Evolutionary conservation across 1,140 invertebrate species (phyloP).

Genomic region (Pollicipes pollicipes): DNA sequence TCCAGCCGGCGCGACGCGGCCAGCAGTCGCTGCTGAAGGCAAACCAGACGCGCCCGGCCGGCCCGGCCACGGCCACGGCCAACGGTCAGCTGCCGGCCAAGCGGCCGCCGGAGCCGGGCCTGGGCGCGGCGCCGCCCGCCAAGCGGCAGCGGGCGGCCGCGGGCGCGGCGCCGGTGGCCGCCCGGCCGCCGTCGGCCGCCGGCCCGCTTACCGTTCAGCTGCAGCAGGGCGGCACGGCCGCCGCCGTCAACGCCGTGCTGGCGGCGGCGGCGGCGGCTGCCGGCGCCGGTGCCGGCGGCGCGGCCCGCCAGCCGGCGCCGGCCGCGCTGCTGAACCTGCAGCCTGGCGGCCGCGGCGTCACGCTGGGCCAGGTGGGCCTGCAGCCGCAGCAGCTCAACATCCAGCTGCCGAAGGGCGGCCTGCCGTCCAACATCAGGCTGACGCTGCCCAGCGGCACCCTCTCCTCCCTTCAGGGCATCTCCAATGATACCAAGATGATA

Average conservation of each 20-base stretch:
- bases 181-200: too few species aligned
- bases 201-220: not conserved
- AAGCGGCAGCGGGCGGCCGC: not conserved
- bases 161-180: not conserved
- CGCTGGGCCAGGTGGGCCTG: not conserved
- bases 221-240: not conserved
- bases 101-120: not conserved
- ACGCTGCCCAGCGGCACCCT: not conserved
- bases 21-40: not conserved
- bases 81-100: not conserved
- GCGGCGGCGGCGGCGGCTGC: too few species aligned
- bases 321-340: not conserved
- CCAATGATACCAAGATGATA: not conserved
- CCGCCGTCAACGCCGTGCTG: not conserved
- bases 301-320: not conserved
- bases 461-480: not conserved
- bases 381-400: not conserved
- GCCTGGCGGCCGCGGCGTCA: not conserved
- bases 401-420: not conserved
- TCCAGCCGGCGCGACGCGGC: not conserved
- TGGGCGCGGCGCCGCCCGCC: not conserved
- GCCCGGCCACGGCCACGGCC: not conserved
- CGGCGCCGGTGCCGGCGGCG: too few species aligned
- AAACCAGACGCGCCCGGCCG: not conserved
- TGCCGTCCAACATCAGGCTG: not conserved